Evolutionary conservation across 2,797 vertebrate species (phyloP), one percentile per base, ranked within the genome.

Genomic region (Argyrosomus regius): DNA sequence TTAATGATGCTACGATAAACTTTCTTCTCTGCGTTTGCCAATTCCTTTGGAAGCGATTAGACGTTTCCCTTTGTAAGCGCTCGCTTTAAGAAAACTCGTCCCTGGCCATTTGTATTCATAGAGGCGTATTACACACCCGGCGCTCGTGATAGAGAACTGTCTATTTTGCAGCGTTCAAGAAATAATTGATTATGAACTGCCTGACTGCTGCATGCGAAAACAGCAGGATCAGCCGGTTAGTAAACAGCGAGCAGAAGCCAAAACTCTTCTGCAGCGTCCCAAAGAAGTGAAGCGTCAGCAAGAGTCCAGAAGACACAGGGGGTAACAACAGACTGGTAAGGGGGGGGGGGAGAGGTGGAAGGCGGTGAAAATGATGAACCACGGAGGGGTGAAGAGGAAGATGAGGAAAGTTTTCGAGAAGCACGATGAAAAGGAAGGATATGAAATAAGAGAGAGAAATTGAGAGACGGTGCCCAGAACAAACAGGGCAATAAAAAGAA

Each of bases 191-290:
- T 86, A 78, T 72, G 79, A 86, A 76, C 6, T 13, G 56, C 72
- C 80, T 13, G 61, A 78, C 49, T 70, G 75, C 80, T 52, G 82
- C 76, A 67, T 77, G 77, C 56, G 53, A 53, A 88, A 90, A 88
- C 77, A 79, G 86, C 89, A 64, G 75, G 79, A 88, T 91, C 90
- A 92, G 85, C 87, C 43, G 14, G 75, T 83, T 75, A 63, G 79
- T 22, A 77, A 88, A 84, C 72, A 45, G 65, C 0, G 69, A 84
- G 41, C 64, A 41, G 74, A 66, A 85, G 89, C 86, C 83, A 89
- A 82, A 83, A 81, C 57, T 52, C 18, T 6, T 78, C 65, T 79
- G 81, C 71, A 35, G 75, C 45, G 18, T 52, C 75, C 78, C 31
- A 13, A 53, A 60, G 72, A 88, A 90, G 39, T 77, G 86, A 88